Percentiles rank a stretch among this genome's conserved stretches.
These are phyloP conservation scores for Chascanopsetta lugubris DNA, from an alignment of 2,113 vertebrate species.

Conservation along the genomic window DNA sequence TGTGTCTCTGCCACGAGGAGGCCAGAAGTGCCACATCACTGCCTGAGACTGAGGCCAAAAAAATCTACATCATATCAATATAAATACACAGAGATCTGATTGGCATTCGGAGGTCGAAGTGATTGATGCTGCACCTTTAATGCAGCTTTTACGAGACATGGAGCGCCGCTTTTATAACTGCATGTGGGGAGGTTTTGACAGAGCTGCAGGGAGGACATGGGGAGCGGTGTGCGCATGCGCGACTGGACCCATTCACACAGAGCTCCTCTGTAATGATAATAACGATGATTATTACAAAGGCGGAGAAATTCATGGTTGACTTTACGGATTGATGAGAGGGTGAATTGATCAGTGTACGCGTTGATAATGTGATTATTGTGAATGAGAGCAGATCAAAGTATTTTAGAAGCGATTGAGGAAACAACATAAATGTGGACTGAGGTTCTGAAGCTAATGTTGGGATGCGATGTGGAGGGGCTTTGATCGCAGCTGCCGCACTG, in stretches of 20 bases:
- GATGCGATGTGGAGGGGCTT: conserved; percentile 8
- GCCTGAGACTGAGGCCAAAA: background rate
- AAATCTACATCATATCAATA: background rate
- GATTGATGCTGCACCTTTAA: background rate
- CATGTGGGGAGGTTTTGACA: conserved; percentile 22
- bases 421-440: conserved; percentile 22
- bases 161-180: background rate
- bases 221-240: conserved; percentile 53
- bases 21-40: background rate
- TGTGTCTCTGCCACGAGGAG: background rate
- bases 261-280: conserved; percentile 11
- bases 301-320: too few species aligned
- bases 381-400: too few species aligned
- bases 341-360: too few species aligned
- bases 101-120: background rate
- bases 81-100: background rate
- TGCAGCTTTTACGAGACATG: too few species aligned
- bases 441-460: background rate
- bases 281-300: conserved; percentile 13
- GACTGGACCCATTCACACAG: conserved; percentile 6
- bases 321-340: too few species aligned
- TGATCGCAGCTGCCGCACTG: background rate
- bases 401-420: conserved; percentile 3
- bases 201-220: conserved; percentile 39
- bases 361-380: too few species aligned